Percentiles rank a stretch among this genome's conserved stretches.
Evolutionary conservation across 2,113 vertebrate genomes (phyloP).

Genomic region (Anolis sagrei): DNA sequence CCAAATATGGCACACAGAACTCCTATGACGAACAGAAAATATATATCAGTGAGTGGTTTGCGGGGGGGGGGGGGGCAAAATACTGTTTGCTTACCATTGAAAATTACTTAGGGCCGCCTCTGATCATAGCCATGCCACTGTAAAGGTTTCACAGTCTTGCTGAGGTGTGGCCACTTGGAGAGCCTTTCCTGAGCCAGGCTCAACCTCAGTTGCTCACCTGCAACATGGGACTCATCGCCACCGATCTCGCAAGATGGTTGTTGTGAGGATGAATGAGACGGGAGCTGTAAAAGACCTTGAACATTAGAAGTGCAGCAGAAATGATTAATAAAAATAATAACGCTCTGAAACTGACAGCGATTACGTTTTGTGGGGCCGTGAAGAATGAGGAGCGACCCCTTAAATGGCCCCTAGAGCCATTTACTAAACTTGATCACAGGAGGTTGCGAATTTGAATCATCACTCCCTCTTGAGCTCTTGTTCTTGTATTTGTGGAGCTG

Average conservation of each 20-base stretch:
- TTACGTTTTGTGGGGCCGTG: constrained; percentile 40
- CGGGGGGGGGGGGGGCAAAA: too few species aligned
- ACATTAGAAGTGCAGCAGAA: constrained; percentile 37
- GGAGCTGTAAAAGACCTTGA: constrained; percentile 33
- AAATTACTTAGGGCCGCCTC: too few species aligned
- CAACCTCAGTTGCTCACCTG: constrained; percentile 12
- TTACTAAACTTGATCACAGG: constrained; percentile 45
- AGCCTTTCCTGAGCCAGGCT: not conserved
- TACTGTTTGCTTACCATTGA: too few species aligned
- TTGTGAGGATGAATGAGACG: constrained; percentile 27
- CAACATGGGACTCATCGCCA: constrained; percentile 11
- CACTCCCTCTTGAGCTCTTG: constrained; percentile 40
- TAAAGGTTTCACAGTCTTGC: not conserved
- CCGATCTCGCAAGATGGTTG: not conserved
- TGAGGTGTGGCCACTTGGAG: not conserved
- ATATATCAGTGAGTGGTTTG: too few species aligned
- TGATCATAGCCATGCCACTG: too few species aligned
- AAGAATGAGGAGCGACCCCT: constrained; percentile 41
- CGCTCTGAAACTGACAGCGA: constrained; percentile 35
- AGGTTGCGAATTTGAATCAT: constrained; percentile 41
- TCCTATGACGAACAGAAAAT: too few species aligned
- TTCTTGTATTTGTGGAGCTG: constrained; percentile 34
- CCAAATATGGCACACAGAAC: too few species aligned
- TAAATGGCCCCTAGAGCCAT: constrained; percentile 39
- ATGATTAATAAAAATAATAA: constrained; percentile 49